Evolutionary conservation across 2,888 invertebrate genomes (phyloP).

Genomic region (Drosophila macrospina): DNA sequence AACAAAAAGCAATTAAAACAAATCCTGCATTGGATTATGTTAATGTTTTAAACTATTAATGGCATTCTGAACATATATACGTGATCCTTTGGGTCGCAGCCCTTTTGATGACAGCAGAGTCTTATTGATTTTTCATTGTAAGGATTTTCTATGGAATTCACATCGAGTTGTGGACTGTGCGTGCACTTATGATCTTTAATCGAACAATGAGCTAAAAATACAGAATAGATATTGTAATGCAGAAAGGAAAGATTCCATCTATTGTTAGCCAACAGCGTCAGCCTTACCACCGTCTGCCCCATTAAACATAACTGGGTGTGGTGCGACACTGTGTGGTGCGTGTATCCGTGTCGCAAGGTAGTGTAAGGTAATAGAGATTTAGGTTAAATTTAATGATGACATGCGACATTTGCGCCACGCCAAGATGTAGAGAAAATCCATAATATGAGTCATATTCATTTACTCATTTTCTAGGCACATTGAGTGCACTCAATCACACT

Average conservation of each 20-base stretch:
- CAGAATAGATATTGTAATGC: neutral
- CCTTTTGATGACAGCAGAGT: constrained; percentile 40
- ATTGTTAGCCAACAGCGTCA: neutral
- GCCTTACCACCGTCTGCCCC: constrained; percentile 13
- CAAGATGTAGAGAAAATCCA: constrained; percentile 64
- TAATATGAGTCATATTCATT: constrained; percentile 67
- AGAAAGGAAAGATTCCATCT: neutral
- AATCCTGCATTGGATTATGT: neutral
- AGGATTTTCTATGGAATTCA: constrained; percentile 18
- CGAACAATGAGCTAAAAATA: constrained; percentile 34
- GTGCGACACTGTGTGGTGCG: constrained; percentile 47
- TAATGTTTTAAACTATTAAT: neutral
- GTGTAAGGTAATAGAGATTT: constrained; percentile 74
- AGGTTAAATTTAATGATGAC: constrained; percentile 80
- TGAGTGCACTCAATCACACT: neutral
- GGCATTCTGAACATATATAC: neutral
- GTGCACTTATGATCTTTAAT: constrained; percentile 32
- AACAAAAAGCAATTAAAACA: constrained; percentile 25
- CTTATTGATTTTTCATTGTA: constrained; percentile 72
- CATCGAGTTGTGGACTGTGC: constrained; percentile 33
- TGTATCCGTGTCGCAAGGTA: constrained; percentile 27
- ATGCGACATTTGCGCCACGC: constrained; percentile 68
- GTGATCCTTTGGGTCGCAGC: constrained; percentile 47
- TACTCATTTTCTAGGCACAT: neutral
- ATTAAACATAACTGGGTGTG: constrained; percentile 69